Evolutionary conservation across 2,113 vertebrate genomes (phyloP).

Genomic region (Panthera leo): DNA sequence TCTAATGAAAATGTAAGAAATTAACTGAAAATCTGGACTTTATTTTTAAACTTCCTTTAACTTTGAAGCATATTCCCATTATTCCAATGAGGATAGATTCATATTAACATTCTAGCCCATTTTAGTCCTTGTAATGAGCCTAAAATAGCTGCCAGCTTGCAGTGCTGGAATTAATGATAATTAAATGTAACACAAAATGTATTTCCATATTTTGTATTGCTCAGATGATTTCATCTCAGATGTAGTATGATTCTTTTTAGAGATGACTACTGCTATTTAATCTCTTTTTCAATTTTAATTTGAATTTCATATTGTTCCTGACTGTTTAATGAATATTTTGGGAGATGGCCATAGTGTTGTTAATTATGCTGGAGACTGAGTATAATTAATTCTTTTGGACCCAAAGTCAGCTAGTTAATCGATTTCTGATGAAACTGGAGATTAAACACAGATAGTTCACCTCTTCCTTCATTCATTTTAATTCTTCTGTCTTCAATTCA

Average conservation of each 20-base stretch:
- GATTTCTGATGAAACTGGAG: constrained; percentile 92
- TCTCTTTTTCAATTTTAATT: constrained; percentile 89
- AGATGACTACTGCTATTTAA: constrained; percentile 88
- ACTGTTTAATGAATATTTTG: constrained; percentile 91
- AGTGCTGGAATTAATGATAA: constrained; percentile 89
- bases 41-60: constrained; percentile 80
- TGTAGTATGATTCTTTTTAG: constrained; percentile 86
- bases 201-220: constrained; percentile 91
- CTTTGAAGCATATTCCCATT: constrained; percentile 83
- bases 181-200: constrained; percentile 90
- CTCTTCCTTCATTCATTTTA: constrained; percentile 85
- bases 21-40: constrained; percentile 76
- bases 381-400: constrained; percentile 94
- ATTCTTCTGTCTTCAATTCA: constrained; percentile 85
- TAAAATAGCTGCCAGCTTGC: constrained; percentile 89
- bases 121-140: constrained; percentile 86
- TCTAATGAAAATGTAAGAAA: constrained; percentile 61
- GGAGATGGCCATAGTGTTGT: constrained; percentile 89
- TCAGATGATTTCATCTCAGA: constrained; percentile 88
- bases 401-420: constrained; percentile 90
- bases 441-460: constrained; percentile 91
- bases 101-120: constrained; percentile 88
- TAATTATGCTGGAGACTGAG: constrained; percentile 89
- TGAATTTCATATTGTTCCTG: constrained; percentile 90
- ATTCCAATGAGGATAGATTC: constrained; percentile 87